phyloP scores from a whole-genome alignment of 2,797 vertebrate genomes.

The Corythornis leucogaster region DNA sequence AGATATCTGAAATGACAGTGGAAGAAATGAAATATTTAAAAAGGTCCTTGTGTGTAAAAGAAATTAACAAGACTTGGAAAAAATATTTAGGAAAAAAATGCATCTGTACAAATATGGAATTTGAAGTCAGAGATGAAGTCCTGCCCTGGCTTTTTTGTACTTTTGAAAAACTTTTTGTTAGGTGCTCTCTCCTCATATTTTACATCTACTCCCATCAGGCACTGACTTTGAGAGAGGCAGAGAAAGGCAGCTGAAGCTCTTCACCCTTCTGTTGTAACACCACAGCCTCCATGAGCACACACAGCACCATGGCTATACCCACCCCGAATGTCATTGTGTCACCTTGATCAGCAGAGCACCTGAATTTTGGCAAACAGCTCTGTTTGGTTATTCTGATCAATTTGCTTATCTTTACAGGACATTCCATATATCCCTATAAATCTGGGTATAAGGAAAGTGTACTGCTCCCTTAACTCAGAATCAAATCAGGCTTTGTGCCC shows the following conservation, averaged over 20 bases:
- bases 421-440: background rate
- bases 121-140: background rate
- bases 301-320: background rate
- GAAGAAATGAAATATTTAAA: background rate
- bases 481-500: background rate
- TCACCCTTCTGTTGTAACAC: background rate
- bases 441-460: background rate
- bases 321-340: background rate
- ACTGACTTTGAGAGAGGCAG: background rate
- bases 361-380: rapidly evolving
- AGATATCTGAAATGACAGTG: background rate
- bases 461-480: background rate
- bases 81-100: background rate
- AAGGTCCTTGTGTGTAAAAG: background rate
- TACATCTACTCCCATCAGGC: background rate
- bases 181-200: background rate
- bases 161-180: background rate
- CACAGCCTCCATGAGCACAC: background rate
- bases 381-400: background rate
- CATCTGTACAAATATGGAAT: background rate
- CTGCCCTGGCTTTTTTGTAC: background rate
- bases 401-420: background rate
- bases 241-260: background rate
- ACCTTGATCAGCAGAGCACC: background rate
- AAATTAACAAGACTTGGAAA: background rate